These are phyloP conservation scores for Chitala chitala DNA, from an alignment of 2,113 vertebrate genomes.

Conservation along the genomic window DNA sequence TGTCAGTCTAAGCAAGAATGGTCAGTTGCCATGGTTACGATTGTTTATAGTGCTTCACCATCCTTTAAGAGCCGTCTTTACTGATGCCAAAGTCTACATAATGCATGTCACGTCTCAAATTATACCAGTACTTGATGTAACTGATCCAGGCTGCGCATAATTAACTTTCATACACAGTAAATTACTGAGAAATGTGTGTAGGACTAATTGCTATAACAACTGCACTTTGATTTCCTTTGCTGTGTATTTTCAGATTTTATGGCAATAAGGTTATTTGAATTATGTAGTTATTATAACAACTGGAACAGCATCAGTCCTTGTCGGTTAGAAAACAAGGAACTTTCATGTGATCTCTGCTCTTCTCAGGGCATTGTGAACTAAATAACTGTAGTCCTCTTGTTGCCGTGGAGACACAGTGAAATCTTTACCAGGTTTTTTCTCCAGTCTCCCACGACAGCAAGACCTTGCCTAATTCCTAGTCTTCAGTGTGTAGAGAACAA, in stretches of 20 bases:
- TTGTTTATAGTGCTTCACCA: conserved; percentile 41
- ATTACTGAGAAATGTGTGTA: conserved; percentile 45
- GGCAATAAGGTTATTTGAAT: conserved; percentile 46
- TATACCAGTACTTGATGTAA: conserved; percentile 45
- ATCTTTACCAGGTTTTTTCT: conserved; percentile 22
- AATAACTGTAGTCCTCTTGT: conserved; percentile 29
- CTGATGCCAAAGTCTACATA: conserved; percentile 54
- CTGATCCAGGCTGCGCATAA: conserved; percentile 39
- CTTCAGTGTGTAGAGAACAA: background rate
- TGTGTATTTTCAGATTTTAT: conserved; percentile 40
- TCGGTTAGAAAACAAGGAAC: conserved; percentile 33
- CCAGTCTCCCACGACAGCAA: conserved; percentile 7
- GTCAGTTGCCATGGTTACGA: conserved; percentile 44
- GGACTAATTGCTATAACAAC: conserved; percentile 38
- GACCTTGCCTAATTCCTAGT: background rate
- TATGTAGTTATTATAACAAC: conserved; percentile 38
- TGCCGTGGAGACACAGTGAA: conserved; percentile 32
- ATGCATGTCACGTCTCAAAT: conserved; percentile 40
- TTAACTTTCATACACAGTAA: conserved; percentile 41
- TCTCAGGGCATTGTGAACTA: conserved; percentile 31
- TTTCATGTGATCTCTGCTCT: conserved; percentile 26
- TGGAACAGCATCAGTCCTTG: conserved; percentile 37
- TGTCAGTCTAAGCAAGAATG: conserved; percentile 33
- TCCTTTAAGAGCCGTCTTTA: conserved; percentile 29
- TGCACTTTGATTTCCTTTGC: conserved; percentile 33